Conservation (phyloP, 2,113 vertebrate species). For the Shinisaurus crocodilurus region DNA sequence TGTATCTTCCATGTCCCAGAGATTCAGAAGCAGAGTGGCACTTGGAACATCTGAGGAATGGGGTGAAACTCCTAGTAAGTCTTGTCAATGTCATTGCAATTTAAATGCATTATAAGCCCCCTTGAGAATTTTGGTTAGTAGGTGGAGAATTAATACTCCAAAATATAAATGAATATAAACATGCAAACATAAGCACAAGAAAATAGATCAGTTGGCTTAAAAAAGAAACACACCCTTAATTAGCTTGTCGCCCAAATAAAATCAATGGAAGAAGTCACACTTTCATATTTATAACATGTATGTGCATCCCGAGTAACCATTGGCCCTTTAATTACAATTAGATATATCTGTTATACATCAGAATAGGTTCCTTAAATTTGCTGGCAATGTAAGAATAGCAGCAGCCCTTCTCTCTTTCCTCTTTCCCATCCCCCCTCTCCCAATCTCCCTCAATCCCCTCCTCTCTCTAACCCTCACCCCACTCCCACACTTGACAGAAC, state of each 20-base stretch:
- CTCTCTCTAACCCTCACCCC: neutral
- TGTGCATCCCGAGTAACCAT: too few species aligned
- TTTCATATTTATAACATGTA: neutral
- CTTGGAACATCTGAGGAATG: neutral
- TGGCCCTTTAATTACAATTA: neutral
- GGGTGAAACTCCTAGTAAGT: neutral
- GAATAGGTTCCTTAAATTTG: neutral
- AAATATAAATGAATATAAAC: neutral
- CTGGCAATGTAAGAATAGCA: accelerated
- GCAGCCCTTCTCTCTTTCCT: neutral
- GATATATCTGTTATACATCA: neutral
- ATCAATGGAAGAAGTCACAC: neutral
- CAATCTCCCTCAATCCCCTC: accelerated
- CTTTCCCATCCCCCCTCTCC: neutral
- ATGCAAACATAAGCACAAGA: neutral
- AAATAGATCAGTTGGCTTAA: neutral
- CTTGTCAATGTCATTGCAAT: neutral
- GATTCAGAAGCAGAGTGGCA: neutral
- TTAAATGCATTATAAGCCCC: neutral
- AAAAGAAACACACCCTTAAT: neutral
- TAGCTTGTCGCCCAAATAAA: neutral
- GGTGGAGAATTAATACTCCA: neutral
- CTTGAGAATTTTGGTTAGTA: neutral
- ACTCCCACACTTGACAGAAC: neutral
- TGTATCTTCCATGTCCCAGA: neutral